Percentiles rank a stretch among this genome's conserved stretches.
Conservation (phyloP, 64 coral and sea anemone genomes). For the Dendronephthya gigantea region DNA sequence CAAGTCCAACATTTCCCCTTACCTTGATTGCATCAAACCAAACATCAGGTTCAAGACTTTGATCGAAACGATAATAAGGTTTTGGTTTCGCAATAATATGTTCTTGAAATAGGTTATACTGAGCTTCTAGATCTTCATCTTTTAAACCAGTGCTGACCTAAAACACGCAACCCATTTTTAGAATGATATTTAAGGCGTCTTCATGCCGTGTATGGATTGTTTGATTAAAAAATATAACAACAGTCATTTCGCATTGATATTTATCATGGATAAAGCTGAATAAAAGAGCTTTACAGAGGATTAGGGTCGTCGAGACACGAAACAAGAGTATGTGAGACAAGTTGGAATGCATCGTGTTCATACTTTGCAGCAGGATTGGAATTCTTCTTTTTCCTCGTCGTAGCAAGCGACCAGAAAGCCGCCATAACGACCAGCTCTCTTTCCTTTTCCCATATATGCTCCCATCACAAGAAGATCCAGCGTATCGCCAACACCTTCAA, state of each 20-base stretch:
- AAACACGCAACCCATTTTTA: too few relatives aligned
- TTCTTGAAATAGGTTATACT: constrained; percentile 74
- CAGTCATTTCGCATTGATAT: too few relatives aligned
- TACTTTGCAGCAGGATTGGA: constrained; percentile 89
- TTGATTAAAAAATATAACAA: too few relatives aligned
- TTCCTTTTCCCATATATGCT: constrained; percentile 86
- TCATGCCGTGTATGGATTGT: too few relatives aligned
- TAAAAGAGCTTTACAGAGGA: not conserved
- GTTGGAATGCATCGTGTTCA: not conserved
- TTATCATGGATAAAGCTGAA: too few relatives aligned
- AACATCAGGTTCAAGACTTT: constrained; percentile 60
- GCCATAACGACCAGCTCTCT: constrained; percentile 68
- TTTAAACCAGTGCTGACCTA: constrained; percentile 89
- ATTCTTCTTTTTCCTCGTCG: constrained; percentile 87
- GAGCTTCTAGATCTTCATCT: constrained; percentile 70
- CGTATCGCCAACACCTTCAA: constrained; percentile 78
- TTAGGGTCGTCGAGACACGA: not conserved
- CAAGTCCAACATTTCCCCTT: too few relatives aligned
- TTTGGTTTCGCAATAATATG: constrained; percentile 76
- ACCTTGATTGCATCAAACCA: constrained; percentile 98
- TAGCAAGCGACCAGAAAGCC: constrained; percentile 80
- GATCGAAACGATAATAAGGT: constrained; percentile 83
- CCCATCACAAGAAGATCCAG: constrained; percentile 80
- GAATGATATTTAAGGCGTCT: too few relatives aligned
- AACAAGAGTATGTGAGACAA: not conserved